A percentile compares a stretch with the other conserved stretches of the same genome.
Evolutionary conservation across 2,113 vertebrate genomes (phyloP).

Genomic region (Tachysurus vachellii): DNA sequence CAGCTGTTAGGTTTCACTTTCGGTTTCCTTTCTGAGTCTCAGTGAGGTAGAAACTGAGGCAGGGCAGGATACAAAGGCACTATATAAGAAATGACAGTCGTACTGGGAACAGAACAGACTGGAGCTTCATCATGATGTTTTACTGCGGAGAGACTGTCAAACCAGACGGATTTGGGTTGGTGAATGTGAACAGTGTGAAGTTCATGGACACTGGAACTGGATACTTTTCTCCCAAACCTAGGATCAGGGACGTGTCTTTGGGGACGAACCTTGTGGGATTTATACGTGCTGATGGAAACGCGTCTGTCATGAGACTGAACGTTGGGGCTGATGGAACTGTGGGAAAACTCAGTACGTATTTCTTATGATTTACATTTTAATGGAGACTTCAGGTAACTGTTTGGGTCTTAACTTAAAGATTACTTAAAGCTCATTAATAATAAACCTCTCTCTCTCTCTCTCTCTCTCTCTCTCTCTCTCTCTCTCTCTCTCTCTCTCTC

Average conservation of each 20-base stretch:
- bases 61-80: neutral
- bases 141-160: constrained; percentile 40
- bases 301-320: constrained; percentile 7
- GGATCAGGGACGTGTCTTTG: constrained; percentile 30
- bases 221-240: constrained; percentile 7
- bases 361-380: neutral
- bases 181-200: constrained; percentile 9
- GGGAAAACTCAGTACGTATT: constrained; percentile 38
- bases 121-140: constrained; percentile 30
- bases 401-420: too few relatives aligned
- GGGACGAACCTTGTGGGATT: constrained; percentile 31
- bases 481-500: too few relatives aligned
- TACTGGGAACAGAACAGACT: neutral
- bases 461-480: too few relatives aligned
- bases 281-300: constrained; percentile 30
- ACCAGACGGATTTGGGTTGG: constrained; percentile 15
- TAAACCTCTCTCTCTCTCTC: too few relatives aligned
- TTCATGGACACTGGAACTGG: neutral
- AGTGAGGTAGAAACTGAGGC: neutral
- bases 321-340: neutral
- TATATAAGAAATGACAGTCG: neutral
- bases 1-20: neutral
- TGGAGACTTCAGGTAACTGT: neutral
- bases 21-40: neutral
- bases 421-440: too few relatives aligned